A percentile compares a stretch with the other conserved stretches of the same genome.
These are phyloP conservation scores for Naso thynnoides DNA, from an alignment of 2,797 vertebrate species.

Conservation along the genomic window DNA sequence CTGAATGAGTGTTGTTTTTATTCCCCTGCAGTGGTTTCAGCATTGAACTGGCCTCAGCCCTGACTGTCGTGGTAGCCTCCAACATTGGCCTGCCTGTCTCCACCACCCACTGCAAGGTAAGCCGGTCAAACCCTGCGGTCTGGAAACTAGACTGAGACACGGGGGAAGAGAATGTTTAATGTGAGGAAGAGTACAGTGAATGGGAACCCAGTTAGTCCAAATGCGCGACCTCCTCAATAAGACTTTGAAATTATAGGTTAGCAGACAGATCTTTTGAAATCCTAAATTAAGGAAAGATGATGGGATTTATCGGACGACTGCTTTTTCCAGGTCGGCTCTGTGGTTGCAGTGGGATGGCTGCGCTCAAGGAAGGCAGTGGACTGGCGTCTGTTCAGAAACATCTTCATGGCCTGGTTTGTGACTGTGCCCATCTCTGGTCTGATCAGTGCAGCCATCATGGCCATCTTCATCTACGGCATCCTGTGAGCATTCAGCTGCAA, in stretches of 20 bases:
- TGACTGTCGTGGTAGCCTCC: slow-evolving; percentile 96
- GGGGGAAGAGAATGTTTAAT: slow-evolving; percentile 46
- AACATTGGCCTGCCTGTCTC: slow-evolving; percentile 97
- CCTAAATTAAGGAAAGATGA: neutral
- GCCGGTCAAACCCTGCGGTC: slow-evolving; percentile 61
- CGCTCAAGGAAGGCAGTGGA: slow-evolving; percentile 97
- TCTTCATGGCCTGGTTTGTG: slow-evolving; percentile 99
- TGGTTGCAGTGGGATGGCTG: slow-evolving; percentile 97
- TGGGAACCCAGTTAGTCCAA: slow-evolving; percentile 34
- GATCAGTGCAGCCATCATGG: slow-evolving; percentile 97
- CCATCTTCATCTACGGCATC: slow-evolving; percentile 88
- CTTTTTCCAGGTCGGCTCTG: slow-evolving; percentile 92
- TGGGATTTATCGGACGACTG: slow-evolving; percentile 1
- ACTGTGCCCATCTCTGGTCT: slow-evolving; percentile 97
- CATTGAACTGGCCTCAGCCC: slow-evolving; percentile 96
- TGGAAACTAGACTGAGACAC: slow-evolving; percentile 41
- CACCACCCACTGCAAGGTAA: slow-evolving; percentile 99
- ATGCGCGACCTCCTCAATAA: slow-evolving; percentile 20
- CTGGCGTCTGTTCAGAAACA: slow-evolving; percentile 97
- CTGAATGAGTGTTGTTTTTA: slow-evolving; percentile 33
- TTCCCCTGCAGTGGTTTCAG: slow-evolving; percentile 92
- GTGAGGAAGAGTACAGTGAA: slow-evolving; percentile 45
- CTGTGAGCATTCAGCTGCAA: slow-evolving; percentile 49
- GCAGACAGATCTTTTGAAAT: neutral
- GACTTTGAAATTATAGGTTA: neutral